Evolutionary conservation across 1,140 invertebrate genomes (phyloP).

Genomic region (Drosophila ohnishii): DNA sequence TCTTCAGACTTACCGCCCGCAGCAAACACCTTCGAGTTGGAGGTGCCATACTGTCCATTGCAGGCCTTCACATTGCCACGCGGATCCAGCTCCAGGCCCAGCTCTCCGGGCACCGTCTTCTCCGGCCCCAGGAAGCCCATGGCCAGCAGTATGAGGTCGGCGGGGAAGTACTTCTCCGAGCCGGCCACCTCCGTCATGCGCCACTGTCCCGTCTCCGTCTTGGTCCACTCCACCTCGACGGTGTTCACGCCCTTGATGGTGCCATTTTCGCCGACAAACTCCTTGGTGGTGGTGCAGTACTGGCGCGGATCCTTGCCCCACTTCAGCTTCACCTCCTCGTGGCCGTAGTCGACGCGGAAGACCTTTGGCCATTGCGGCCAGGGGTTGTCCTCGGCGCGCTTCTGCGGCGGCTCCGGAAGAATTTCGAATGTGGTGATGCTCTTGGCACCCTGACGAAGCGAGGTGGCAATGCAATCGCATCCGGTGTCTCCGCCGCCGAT

Average conservation of each 20-base stretch:
- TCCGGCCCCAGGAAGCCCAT: conserved; percentile 99
- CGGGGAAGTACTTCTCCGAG: conserved; percentile 92
- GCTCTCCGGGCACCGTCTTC: conserved; percentile 92
- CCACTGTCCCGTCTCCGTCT: conserved; percentile 96
- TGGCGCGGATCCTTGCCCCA: conserved; percentile 96
- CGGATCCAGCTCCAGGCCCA: conserved; percentile 93
- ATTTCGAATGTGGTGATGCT: conserved; percentile 99
- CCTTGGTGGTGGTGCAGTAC: conserved; percentile 97
- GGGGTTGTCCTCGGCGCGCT: conserved; percentile 93
- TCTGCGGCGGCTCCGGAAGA: conserved; percentile 93
- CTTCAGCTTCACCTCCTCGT: conserved; percentile 97
- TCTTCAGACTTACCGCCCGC: conserved; percentile 91
- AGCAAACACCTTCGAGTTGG: conserved; percentile 94
- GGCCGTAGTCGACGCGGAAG: conserved; percentile 99
- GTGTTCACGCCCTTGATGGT: conserved; percentile 95
- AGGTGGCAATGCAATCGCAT: conserved; percentile 99
- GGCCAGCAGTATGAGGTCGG: conserved; percentile 96
- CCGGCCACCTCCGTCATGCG: conserved; percentile 95
- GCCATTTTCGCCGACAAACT: conserved; percentile 96
- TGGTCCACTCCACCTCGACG: conserved; percentile 95
- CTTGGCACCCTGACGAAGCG: conserved; percentile 97
- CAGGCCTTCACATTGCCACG: conserved; percentile 96
- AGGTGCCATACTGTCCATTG: conserved; percentile 91
- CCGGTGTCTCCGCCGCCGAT: conserved; percentile 99
- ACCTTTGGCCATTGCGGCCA: conserved; percentile 99